Conservation (phyloP, 2,113 vertebrate genomes). For the Anser cygnoides region DNA sequence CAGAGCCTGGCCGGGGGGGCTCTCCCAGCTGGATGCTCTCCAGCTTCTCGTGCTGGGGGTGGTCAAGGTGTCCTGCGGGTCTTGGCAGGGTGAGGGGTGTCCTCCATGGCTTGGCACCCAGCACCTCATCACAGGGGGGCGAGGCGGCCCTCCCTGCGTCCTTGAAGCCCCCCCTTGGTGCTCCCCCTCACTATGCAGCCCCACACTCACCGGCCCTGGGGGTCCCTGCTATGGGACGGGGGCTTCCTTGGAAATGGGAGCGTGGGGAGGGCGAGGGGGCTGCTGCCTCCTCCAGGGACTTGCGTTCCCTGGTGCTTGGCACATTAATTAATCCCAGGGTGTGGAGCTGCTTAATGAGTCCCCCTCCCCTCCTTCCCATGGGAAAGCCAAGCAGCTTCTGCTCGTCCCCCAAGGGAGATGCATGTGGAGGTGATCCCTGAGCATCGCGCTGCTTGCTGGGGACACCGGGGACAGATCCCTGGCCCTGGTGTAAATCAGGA, state of each 20-base stretch:
- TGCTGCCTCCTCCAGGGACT: not conserved
- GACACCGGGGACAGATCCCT: not conserved
- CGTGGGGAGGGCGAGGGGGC: not conserved
- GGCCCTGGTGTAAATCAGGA: not conserved
- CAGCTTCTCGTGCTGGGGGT: conserved; percentile 84
- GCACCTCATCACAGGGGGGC: not conserved
- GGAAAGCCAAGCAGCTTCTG: conserved; percentile 9
- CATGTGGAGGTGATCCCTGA: not conserved
- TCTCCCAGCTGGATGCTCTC: conserved; percentile 80
- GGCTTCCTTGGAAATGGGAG: not conserved
- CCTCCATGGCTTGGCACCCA: conserved; percentile 72
- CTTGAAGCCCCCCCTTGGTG: accelerated
- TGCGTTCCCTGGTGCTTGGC: not conserved
- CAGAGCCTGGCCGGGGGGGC: not conserved
- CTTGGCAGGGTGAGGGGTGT: conserved; percentile 67
- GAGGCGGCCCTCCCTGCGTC: not conserved
- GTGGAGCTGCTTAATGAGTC: not conserved
- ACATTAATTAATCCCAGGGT: conserved; percentile 29
- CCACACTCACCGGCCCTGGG: not conserved
- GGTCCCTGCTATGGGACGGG: accelerated
- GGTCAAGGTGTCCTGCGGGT: conserved; percentile 78
- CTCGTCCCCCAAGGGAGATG: not conserved
- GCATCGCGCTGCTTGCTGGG: not conserved
- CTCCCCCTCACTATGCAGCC: no score
- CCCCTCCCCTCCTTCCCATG: not conserved